These are phyloP conservation scores for Lottia gigantea DNA, from an alignment of 2,888 invertebrate species.

Conservation along the genomic window DNA sequence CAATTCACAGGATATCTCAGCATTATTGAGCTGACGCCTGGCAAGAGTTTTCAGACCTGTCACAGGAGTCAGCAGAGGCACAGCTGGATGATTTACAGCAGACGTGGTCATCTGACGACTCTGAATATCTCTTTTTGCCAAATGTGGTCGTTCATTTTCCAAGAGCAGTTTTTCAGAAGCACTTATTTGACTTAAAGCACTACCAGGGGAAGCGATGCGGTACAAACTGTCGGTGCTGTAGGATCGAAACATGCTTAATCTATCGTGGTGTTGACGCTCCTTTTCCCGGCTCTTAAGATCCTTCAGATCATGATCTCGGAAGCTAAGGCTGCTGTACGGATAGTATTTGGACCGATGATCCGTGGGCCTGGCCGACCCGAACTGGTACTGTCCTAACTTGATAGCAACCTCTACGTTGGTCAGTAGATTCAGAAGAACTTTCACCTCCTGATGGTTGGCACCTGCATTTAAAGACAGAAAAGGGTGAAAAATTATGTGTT, in stretches of 20 bases:
- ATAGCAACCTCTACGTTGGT: constrained; percentile 49
- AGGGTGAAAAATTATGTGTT: too few relatives aligned
- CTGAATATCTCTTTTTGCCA: not conserved
- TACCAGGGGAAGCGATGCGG: constrained; percentile 21
- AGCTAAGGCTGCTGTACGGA: constrained; percentile 51
- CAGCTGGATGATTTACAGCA: not conserved
- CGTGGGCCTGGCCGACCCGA: constrained; percentile 35
- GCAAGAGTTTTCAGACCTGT: not conserved
- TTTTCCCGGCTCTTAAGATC: constrained; percentile 23
- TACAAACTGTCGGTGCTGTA: constrained; percentile 24
- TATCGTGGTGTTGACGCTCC: not conserved
- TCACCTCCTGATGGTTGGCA: constrained; percentile 47
- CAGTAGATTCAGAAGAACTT: constrained; percentile 43
- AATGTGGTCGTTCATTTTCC: not conserved
- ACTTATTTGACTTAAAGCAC: constrained; percentile 20
- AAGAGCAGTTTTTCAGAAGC: constrained; percentile 29
- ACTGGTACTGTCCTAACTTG: constrained; percentile 46
- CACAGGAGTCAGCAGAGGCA: not conserved
- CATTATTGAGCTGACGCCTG: not conserved
- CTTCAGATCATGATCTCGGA: constrained; percentile 49
- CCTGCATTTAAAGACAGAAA: constrained; percentile 39
- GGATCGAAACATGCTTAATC: constrained; percentile 14
- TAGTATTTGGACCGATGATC: constrained; percentile 39
- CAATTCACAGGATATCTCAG: not conserved
- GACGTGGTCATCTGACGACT: not conserved